A percentile compares a stretch with the other conserved stretches of the same genome.
Conservation (phyloP, 2,888 invertebrate species). For the Yponomeuta cagnagella region DNA sequence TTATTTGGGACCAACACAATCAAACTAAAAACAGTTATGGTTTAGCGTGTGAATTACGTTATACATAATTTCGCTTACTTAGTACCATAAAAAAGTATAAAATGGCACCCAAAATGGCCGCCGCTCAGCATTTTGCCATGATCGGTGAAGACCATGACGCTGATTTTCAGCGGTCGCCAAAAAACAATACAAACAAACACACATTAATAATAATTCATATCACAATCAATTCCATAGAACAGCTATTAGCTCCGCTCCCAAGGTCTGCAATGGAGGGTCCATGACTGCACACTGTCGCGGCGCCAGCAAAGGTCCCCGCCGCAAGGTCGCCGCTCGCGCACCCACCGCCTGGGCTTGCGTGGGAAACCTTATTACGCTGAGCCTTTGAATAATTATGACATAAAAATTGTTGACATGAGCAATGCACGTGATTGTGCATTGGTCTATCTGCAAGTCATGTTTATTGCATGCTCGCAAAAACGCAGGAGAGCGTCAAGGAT, state of each 20-base stretch:
- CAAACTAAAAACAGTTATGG: too few species aligned
- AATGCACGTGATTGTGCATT: background rate
- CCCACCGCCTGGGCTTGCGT: slow-evolving; percentile 31
- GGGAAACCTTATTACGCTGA: slow-evolving; percentile 19
- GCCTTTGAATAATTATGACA: slow-evolving; percentile 31
- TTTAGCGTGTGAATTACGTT: too few species aligned
- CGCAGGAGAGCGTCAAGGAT: background rate
- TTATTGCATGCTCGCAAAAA: background rate
- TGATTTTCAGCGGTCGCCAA: too few species aligned
- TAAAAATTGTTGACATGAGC: slow-evolving; percentile 1
- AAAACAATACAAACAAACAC: too few species aligned
- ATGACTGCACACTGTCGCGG: slow-evolving; percentile 29
- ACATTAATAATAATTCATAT: too few species aligned
- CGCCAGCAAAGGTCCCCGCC: slow-evolving; percentile 48
- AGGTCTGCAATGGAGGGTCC: slow-evolving; percentile 18
- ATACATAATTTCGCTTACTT: too few species aligned
- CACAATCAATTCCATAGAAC: too few species aligned
- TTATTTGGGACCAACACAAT: too few species aligned
- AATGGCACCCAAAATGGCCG: too few species aligned
- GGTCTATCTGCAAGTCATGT: background rate
- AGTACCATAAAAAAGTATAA: too few species aligned
- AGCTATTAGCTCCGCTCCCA: background rate
- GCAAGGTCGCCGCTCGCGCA: slow-evolving; percentile 46
- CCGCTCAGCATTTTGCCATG: too few species aligned
- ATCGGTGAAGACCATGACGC: too few species aligned